These are phyloP conservation scores for Pemphigus obesinymphae DNA, from an alignment of 1,140 invertebrate genomes.

Conservation along the genomic window DNA sequence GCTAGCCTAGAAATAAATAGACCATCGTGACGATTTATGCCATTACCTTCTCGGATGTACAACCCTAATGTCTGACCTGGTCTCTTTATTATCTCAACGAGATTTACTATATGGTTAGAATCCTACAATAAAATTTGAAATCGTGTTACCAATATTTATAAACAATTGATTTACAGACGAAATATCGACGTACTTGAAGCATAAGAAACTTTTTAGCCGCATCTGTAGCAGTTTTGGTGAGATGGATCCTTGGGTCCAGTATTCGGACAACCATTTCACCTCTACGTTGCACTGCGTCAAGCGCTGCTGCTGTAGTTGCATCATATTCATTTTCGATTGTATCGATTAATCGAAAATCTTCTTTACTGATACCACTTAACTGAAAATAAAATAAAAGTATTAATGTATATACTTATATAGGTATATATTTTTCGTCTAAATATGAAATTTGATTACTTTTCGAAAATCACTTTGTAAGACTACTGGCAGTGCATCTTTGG, in stretches of 20 bases:
- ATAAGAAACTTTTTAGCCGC: constrained; percentile 75
- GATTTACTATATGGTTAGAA: constrained; percentile 76
- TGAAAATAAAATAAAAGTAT: constrained; percentile 54
- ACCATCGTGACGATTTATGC: constrained; percentile 84
- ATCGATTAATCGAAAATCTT: constrained; percentile 94
- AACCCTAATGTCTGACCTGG: constrained; percentile 96
- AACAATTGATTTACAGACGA: not conserved
- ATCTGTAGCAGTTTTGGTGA: constrained; percentile 75
- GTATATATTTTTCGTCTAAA: constrained; percentile 12
- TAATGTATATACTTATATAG: constrained; percentile 15
- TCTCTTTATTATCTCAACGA: constrained; percentile 98
- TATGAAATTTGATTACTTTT: constrained; percentile 60
- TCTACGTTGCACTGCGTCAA: constrained; percentile 84
- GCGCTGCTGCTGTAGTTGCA: constrained; percentile 79
- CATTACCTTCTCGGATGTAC: constrained; percentile 96
- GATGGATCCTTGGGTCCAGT: constrained; percentile 70
- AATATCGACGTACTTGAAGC: constrained; percentile 58
- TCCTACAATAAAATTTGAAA: constrained; percentile 56
- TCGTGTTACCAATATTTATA: not conserved
- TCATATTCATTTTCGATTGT: constrained; percentile 92
- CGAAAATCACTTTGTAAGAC: constrained; percentile 89
- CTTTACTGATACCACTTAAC: constrained; percentile 89
- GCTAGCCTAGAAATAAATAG: constrained; percentile 98
- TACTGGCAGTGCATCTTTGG: constrained; percentile 69
- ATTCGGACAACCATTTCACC: constrained; percentile 92